These are phyloP conservation scores for Oreocharis arfaki DNA, from an alignment of 2,113 vertebrate genomes.

Conservation along the genomic window DNA sequence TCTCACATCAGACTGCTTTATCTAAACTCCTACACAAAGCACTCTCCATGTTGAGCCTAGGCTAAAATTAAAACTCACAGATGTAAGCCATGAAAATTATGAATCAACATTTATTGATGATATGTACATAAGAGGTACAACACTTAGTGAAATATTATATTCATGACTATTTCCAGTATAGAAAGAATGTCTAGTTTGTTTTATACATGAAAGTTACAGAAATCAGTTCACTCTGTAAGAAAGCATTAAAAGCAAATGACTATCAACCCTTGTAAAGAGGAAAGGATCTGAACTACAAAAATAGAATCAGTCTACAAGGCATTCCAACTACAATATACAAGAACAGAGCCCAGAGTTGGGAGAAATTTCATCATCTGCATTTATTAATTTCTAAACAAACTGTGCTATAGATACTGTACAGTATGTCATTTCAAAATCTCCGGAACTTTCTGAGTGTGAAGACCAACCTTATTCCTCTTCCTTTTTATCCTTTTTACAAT, in stretches of 20 bases:
- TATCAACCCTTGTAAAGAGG: background rate
- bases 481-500: background rate
- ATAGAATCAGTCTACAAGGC: constrained; percentile 50
- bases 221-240: constrained; percentile 76
- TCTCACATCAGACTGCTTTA: background rate
- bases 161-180: constrained; percentile 74
- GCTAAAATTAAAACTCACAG: background rate
- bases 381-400: constrained; percentile 48
- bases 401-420: constrained; percentile 33
- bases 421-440: background rate
- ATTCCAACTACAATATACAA: constrained; percentile 52
- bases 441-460: background rate
- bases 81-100: constrained; percentile 74
- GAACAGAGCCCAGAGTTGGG: constrained; percentile 34
- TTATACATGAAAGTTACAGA: constrained; percentile 81
- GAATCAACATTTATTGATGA: constrained; percentile 96
- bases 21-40: background rate
- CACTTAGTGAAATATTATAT: constrained; percentile 87
- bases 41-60: background rate
- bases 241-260: constrained; percentile 73
- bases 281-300: constrained; percentile 57
- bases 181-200: constrained; percentile 75
- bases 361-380: constrained; percentile 32
- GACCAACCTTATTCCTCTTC: background rate
- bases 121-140: constrained; percentile 95